Percentiles rank a stretch among this genome's conserved stretches.
phyloP scores from a whole-genome alignment of 2,888 invertebrate genomes.

The Tipula unca region DNA sequence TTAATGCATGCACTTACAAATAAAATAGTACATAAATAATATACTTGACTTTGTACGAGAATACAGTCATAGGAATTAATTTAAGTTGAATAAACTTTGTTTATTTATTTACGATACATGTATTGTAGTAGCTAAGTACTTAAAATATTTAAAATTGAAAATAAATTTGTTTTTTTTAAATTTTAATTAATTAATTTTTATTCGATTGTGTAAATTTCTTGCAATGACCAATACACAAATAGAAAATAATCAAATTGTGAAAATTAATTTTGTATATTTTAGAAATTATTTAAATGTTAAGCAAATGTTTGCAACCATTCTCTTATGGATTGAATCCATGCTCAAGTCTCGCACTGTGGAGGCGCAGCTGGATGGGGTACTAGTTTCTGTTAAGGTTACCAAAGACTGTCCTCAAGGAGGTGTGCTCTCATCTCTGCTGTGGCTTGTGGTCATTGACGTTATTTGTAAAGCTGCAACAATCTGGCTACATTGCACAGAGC shows the following conservation, averaged over 20 bases:
- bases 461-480: no score
- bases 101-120: not conserved
- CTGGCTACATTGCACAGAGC: no score
- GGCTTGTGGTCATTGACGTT: no score
- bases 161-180: not conserved
- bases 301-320: no score
- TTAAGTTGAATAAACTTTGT: not conserved
- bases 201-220: not conserved
- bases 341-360: no score
- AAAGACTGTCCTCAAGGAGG: no score
- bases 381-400: no score
- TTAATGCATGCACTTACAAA: not conserved
- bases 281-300: not conserved
- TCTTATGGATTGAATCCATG: no score
- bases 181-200: not conserved
- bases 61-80: not conserved
- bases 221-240: not conserved
- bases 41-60: not conserved
- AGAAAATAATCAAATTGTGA: not conserved
- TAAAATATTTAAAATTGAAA: not conserved
- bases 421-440: no score
- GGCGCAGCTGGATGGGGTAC: no score
- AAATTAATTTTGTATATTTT: not conserved
- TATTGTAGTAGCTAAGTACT: not conserved
- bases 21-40: not conserved